Evolutionary conservation across 2,113 vertebrate species (phyloP).

Genomic region (Heterocephalus glaber): DNA sequence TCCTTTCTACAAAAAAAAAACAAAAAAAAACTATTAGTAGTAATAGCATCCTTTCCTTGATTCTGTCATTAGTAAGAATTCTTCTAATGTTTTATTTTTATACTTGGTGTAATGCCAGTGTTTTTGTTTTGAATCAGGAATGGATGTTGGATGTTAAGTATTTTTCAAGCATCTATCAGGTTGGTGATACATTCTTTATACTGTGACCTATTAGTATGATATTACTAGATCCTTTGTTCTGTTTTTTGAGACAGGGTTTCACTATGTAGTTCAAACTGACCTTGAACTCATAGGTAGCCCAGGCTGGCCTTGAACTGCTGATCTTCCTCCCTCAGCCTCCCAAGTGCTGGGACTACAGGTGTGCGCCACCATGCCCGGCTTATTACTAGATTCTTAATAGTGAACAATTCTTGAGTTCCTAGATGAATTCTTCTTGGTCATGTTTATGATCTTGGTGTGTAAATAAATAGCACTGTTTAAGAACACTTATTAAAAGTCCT

Average conservation of each 20-base stretch:
- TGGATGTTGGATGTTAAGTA: background rate
- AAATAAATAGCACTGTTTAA: background rate
- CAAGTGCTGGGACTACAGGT: background rate
- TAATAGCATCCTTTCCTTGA: background rate
- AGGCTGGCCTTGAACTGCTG: background rate
- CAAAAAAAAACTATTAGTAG: background rate
- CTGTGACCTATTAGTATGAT: background rate
- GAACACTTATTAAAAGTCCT: background rate
- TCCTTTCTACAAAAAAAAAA: background rate
- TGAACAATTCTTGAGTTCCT: background rate
- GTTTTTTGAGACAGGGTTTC: background rate
- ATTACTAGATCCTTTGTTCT: background rate
- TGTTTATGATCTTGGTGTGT: background rate
- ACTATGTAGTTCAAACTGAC: too few species aligned
- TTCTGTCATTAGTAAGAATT: background rate
- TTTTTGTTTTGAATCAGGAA: conserved; percentile 23
- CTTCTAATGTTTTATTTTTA: background rate
- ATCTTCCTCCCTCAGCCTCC: background rate
- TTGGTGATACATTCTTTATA: background rate
- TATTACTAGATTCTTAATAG: background rate
- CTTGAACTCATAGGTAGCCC: background rate
- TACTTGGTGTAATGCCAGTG: background rate
- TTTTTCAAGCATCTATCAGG: background rate
- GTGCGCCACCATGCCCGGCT: background rate
- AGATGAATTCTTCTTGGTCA: background rate